Percentiles rank a stretch among this genome's conserved stretches.
phyloP scores from a whole-genome alignment of 2,797 vertebrate species.

The Cheracebus regulus region DNA sequence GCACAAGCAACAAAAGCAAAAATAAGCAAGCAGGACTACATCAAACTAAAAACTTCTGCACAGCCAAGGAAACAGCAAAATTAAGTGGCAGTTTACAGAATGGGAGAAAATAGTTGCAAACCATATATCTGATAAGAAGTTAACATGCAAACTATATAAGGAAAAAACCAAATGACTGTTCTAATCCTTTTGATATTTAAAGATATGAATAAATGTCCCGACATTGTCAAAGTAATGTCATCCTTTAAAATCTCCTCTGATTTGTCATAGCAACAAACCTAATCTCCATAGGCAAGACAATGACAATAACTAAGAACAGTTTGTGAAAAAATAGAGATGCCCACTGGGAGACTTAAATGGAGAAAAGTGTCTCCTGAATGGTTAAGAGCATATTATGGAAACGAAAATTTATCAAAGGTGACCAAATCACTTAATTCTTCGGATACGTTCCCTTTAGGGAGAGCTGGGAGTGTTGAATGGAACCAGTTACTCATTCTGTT shows the following conservation, averaged over 20 bases:
- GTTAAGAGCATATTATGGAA: conserved; percentile 26
- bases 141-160: neutral
- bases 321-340: neutral
- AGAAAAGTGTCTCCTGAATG: neutral
- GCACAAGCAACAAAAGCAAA: neutral
- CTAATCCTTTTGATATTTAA: conserved; percentile 12
- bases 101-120: neutral
- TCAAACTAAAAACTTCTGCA: neutral
- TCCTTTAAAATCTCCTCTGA: conserved; percentile 6
- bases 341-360: neutral
- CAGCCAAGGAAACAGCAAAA: neutral
- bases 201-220: neutral
- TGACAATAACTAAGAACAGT: neutral
- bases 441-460: neutral
- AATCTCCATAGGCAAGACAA: neutral
- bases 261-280: neutral
- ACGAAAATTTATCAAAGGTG: conserved; percentile 9
- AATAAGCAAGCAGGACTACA: neutral
- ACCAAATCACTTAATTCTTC: conserved; percentile 24
- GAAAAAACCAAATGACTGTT: neutral
- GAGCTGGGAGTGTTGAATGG: neutral
- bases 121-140: neutral
- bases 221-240: conserved; percentile 1
- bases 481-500: conserved; percentile 30
- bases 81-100: neutral